Conservation (phyloP, 2,888 invertebrate genomes). For the Strigamia transsilvanica region DNA sequence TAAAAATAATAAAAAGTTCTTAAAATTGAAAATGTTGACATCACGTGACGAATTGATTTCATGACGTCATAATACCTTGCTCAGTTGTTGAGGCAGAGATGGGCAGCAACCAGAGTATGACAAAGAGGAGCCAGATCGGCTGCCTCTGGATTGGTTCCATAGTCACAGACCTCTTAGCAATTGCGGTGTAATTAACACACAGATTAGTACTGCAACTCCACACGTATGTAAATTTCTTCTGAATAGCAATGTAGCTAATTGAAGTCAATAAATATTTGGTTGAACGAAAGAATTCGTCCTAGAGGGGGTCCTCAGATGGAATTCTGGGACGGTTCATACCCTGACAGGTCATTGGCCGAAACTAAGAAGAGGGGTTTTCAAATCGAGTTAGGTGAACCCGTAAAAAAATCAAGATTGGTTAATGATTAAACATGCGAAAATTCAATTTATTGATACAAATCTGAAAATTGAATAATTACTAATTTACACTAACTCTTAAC, state of each 20-base stretch:
- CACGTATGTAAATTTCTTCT: neutral
- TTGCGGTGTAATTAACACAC: neutral
- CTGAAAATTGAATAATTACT: no score
- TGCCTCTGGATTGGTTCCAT: neutral
- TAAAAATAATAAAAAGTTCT: no score
- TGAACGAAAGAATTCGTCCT: neutral
- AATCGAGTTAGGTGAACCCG: neutral
- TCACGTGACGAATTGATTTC: neutral
- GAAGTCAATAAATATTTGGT: neutral
- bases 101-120: neutral
- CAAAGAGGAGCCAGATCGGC: neutral
- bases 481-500: no score
- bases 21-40: no score
- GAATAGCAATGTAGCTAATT: neutral
- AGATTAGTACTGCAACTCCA: neutral
- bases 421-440: no score
- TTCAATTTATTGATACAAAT: no score
- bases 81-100: neutral
- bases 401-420: neutral
- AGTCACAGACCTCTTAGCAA: neutral
- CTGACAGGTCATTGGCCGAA: neutral
- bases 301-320: neutral
- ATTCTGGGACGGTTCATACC: neutral
- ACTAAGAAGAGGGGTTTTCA: neutral
- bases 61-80: neutral